Evolutionary conservation across 1,140 invertebrate species (phyloP), one percentile per base, ranked within the genome.

Genomic region (Helicoverpa zea): DNA sequence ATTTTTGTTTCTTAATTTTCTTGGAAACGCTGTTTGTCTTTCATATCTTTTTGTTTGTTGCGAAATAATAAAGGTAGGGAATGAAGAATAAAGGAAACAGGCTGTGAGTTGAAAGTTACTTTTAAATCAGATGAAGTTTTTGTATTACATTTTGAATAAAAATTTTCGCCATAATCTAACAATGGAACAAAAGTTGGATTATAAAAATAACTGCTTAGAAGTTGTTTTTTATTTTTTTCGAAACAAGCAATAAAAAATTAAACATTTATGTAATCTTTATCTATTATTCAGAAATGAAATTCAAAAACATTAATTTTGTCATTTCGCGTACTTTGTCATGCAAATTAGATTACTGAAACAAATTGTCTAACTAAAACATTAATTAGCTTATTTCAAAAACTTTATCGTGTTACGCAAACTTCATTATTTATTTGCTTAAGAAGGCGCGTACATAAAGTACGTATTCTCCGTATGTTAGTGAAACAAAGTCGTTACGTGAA

Each of bases 1-100:
- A 74, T 75, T 82, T 78, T 82, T 68, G 76, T 79, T 79, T 70
- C 76, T 79, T 79, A 79, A 79, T 79, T 79, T 70, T 79, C 52
- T 79, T 79, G n/a, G 54, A 23, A 70, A 68, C 49, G 61, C 35
- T 79, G 52, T 70, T 78, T 78, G 52, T 43, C 64, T 70, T 68
- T 68, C 61, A 68, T 79, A 79, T 79, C 63, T 70, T 70, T 66
- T 79, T 79, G 52, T 79, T 79, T 70, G 29, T 70, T 70, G 16
- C n/a, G 35, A 51, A 29, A 35, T 79, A 79, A 79, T 79, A 70
- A 70, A 58, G 52, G 76, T 58, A 79, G 58, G 63, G 35, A 79
- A 79, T 70, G 35, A 47, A 16, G 47, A 18, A 16, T n/a, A 68
- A 78, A 29, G 35, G 47, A 56, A 68, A 56, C 47, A 54, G 29